Evolutionary conservation across 2,797 vertebrate species (phyloP).

Genomic region (Eospalax fontanierii): DNA sequence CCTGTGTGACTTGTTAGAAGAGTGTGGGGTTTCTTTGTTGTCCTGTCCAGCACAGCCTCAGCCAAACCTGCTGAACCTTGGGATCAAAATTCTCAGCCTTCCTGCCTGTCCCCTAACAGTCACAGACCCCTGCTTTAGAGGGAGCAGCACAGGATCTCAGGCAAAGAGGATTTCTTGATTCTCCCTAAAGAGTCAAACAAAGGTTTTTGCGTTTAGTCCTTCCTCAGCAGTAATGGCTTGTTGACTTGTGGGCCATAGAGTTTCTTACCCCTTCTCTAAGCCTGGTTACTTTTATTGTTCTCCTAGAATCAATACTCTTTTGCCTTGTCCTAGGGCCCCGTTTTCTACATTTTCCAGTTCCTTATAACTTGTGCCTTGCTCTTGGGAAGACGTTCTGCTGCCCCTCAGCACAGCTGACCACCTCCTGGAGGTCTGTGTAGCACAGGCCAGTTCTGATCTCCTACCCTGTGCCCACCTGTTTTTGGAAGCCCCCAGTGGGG

Average conservation of each 20-base stretch:
- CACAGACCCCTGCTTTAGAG: not conserved
- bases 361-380: not conserved
- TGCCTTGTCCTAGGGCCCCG: not conserved
- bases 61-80: slow-evolving; percentile 12
- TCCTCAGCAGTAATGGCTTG: not conserved
- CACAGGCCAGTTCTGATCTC: not conserved
- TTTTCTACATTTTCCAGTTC: not conserved
- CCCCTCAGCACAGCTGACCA: not conserved
- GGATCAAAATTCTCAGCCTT: not conserved
- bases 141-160: not conserved
- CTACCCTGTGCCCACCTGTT: not conserved
- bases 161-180: not conserved
- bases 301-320: slow-evolving; percentile 33
- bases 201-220: not conserved
- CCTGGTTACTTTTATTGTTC: not conserved
- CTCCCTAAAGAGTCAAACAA: no score
- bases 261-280: not conserved
- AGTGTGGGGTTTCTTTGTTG: slow-evolving; percentile 17
- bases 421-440: not conserved
- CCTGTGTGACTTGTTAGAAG: not conserved
- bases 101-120: not conserved
- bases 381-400: not conserved
- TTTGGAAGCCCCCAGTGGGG: not conserved
- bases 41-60: not conserved
- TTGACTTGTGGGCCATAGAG: not conserved